Evolutionary conservation across 2,113 vertebrate genomes (phyloP).

Genomic region (Aleadryas rufinucha): DNA sequence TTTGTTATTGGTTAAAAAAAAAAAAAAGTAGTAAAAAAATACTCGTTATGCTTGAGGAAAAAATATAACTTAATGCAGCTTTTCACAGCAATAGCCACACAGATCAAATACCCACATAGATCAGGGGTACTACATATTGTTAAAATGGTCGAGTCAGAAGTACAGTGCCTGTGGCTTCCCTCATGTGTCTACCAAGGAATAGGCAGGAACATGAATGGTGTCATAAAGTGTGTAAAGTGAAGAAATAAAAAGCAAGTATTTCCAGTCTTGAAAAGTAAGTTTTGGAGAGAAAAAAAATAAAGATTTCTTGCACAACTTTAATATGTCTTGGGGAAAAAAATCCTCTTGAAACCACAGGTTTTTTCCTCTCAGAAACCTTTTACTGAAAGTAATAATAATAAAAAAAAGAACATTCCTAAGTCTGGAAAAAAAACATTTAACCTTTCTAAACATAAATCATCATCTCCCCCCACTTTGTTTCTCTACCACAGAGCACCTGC

Average conservation of each 20-base stretch:
- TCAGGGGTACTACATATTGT: background rate
- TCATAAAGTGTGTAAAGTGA: background rate
- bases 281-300: background rate
- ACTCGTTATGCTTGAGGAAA: background rate
- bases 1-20: background rate
- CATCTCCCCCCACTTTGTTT: background rate
- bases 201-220: background rate
- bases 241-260: slow-evolving; percentile 7
- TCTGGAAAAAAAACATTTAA: slow-evolving; percentile 35
- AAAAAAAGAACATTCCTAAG: slow-evolving; percentile 9
- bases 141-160: background rate
- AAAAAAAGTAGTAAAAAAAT: background rate
- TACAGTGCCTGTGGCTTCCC: background rate
- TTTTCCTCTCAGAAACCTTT: slow-evolving; percentile 16
- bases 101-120: background rate
- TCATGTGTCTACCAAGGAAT: background rate
- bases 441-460: slow-evolving; percentile 46
- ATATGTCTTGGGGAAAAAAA: slow-evolving; percentile 32
- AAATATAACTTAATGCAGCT: background rate
- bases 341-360: slow-evolving; percentile 23
- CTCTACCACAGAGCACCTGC: slow-evolving; percentile 23
- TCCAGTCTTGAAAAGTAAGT: background rate
- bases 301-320: background rate
- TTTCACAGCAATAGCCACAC: background rate
- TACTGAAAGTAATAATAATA: background rate